Base-by-base conservation (phyloP, 2,797 vertebrate species). In the Synanceia verrucosa region DNA sequence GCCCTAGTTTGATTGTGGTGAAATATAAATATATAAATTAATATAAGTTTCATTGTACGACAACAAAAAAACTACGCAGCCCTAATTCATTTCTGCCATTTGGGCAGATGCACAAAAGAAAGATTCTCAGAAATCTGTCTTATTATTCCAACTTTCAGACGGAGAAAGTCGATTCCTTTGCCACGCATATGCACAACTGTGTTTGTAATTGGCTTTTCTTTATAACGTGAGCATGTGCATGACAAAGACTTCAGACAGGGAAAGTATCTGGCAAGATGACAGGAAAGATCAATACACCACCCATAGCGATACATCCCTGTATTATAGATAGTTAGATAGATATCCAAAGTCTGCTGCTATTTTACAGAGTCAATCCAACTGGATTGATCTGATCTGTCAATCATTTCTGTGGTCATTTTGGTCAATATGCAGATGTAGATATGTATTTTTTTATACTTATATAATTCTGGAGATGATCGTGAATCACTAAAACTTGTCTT, bases 51-150 rank as follows among this genome's bases (percentile, higher is more conserved):
- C 3, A 59, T 44, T 56, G 18, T 19, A 60, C n/a, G 23, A 44
- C 33, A 64, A 5, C 24, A 19, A 51, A 65, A 23, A 12, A 65
- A 16, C 6, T 41, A 18, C 2, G 2, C 18, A 65, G 62, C 19
- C 14, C 14, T 18, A 7, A 31, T 55, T 65, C 37, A 53, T 26
- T 43, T 23, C 21, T 31, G 36, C 34, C 23, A 37, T 36, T 56
- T 37, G n/a, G 57, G 57, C 39, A 56, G 21, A 37, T 6, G 33
- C 53, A 23, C 29, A 33, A 34, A 46, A 9, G 19, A 5, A 24
- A 61, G 26, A 53, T 23, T 44, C 11, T 64, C 24, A 51, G n/a
- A 29, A 39, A 64, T 29, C 26, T 43, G 37, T 65, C 48, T 67
- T 31, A 46, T 65, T 53, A 39, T 50, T 4, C 14, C 6, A 16